phyloP scores from a whole-genome alignment of 2,888 invertebrate species.

The Margaritifera margaritifera region DNA sequence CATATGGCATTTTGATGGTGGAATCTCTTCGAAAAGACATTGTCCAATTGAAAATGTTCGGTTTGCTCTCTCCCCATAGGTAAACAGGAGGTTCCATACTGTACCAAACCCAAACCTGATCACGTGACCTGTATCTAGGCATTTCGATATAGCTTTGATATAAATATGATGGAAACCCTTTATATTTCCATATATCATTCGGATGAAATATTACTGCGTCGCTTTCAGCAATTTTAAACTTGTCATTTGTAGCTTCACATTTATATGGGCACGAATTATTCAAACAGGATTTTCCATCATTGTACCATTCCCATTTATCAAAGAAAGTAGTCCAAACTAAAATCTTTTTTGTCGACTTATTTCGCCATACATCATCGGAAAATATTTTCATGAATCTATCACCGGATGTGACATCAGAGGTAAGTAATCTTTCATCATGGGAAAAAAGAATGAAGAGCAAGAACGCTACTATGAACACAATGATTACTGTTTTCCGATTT shows the following conservation, averaged over 20 bases:
- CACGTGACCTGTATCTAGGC: conserved; percentile 36
- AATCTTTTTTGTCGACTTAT: too few relatives aligned
- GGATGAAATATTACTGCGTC: conserved; percentile 56
- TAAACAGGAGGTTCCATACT: conserved; percentile 54
- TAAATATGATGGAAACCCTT: conserved; percentile 25
- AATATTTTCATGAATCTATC: too few relatives aligned
- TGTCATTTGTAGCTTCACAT: conserved; percentile 41
- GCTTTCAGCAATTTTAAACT: conserved; percentile 30
- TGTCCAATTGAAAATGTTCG: conserved; percentile 58
- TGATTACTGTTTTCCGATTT: too few relatives aligned
- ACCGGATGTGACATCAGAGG: too few relatives aligned
- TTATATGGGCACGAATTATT: conserved; percentile 8
- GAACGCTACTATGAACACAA: too few relatives aligned
- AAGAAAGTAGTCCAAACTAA: too few relatives aligned
- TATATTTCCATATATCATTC: conserved; percentile 39
- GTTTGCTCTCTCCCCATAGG: conserved; percentile 36
- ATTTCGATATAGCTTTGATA: conserved; percentile 24
- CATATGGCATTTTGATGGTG: conserved; percentile 47
- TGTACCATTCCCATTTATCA: too few relatives aligned
- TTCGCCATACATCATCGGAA: too few relatives aligned
- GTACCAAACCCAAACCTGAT: conserved; percentile 56
- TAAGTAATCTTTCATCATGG: too few relatives aligned
- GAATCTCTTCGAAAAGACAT: conserved; percentile 52
- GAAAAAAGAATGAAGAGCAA: too few relatives aligned
- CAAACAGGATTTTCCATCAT: too few relatives aligned